These are phyloP conservation scores for Synaphobranchus kaupii DNA, from an alignment of 2,797 vertebrate genomes.

Conservation along the genomic window DNA sequence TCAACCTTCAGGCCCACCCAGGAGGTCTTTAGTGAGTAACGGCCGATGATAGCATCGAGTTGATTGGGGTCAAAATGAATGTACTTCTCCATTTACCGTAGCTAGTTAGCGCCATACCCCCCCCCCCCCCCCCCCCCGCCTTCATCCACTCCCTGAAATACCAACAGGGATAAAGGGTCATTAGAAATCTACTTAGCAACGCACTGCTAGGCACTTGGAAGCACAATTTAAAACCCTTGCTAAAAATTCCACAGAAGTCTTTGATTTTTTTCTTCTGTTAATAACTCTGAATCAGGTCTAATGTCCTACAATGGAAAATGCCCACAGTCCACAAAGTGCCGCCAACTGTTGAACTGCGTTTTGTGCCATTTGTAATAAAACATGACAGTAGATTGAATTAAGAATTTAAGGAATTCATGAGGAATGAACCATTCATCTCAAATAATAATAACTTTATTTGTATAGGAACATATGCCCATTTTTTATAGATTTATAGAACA, in stretches of 20 bases:
- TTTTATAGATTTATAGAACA: no score
- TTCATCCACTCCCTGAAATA: neutral
- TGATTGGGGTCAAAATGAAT: neutral
- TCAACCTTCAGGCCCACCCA: neutral
- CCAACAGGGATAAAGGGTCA: neutral
- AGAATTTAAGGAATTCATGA: neutral
- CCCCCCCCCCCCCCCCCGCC: neutral
- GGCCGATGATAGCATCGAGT: neutral
- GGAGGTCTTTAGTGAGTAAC: neutral
- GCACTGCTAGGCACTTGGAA: neutral
- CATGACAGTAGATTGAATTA: neutral
- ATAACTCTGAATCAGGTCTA: neutral
- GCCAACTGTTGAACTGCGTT: neutral
- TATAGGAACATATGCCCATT: no score
- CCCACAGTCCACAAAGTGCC: neutral
- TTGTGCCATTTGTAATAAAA: neutral
- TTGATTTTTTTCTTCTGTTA: neutral
- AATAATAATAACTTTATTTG: neutral
- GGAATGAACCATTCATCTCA: neutral
- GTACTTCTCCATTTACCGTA: no score
- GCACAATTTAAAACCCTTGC: neutral
- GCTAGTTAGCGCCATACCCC: neutral
- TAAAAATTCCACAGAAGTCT: slow-evolving; percentile 3
- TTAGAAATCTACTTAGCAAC: slow-evolving; percentile 3
- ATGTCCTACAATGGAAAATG: neutral